A percentile compares a stretch with the other conserved stretches of the same genome.
Evolutionary conservation across 2,113 vertebrate species (phyloP).

Genomic region (Callaeas wilsoni): DNA sequence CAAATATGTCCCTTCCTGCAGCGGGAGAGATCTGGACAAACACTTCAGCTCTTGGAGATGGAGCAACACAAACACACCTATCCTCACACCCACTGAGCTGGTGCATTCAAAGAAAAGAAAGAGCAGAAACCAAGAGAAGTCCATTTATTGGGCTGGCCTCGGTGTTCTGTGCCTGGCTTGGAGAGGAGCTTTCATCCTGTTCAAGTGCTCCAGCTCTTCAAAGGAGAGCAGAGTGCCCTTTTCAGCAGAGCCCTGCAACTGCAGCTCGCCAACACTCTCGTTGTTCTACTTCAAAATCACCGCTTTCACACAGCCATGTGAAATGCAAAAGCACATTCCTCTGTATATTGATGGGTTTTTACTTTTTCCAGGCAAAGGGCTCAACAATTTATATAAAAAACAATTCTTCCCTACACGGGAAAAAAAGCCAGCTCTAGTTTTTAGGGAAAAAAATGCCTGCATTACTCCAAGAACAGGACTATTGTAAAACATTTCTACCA

Average conservation of each 20-base stretch:
- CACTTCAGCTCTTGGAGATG: background rate
- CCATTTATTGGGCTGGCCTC: background rate
- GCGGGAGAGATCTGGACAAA: background rate
- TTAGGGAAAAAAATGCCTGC: background rate
- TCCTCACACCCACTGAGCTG: background rate
- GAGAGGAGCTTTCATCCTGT: slow-evolving; percentile 26
- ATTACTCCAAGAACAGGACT: background rate
- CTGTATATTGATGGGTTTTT: slow-evolving; percentile 12
- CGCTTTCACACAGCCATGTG: background rate
- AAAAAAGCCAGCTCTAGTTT: background rate
- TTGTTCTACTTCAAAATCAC: slow-evolving; percentile 1
- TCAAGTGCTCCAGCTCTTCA: slow-evolving; percentile 38
- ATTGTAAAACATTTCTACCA: background rate
- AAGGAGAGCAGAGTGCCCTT: slow-evolving; percentile 23
- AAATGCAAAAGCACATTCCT: slow-evolving; percentile 43
- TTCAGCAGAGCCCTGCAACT: background rate
- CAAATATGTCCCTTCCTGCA: background rate
- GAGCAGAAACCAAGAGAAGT: background rate
- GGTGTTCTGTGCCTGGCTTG: background rate
- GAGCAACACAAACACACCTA: background rate
- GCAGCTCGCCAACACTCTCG: background rate
- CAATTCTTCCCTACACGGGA: background rate
- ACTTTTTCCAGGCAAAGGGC: background rate
- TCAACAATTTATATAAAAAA: background rate
- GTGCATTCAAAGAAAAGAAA: background rate